Conservation (phyloP, 2,888 invertebrate species). For the Trichogramma dendrolimi region DNA sequence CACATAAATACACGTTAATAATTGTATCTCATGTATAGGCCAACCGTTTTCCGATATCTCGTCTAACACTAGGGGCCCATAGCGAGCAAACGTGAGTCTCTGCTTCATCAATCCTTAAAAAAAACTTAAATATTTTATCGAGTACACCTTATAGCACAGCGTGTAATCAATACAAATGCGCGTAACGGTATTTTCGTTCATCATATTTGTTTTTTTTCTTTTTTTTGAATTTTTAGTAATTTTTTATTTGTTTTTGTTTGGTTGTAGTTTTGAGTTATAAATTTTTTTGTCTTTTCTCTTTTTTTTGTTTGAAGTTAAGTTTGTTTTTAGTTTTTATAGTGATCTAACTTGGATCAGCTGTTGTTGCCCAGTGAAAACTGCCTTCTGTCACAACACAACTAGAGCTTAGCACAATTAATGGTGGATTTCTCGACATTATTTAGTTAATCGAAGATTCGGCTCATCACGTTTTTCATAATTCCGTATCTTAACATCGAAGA, state of each 20-base stretch:
- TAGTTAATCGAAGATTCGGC: slow-evolving; percentile 36
- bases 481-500: slow-evolving; percentile 20
- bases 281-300: slow-evolving; percentile 51
- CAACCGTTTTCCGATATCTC: slow-evolving; percentile 18
- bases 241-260: slow-evolving; percentile 34
- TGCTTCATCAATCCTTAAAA: slow-evolving; percentile 31
- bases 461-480: slow-evolving; percentile 35
- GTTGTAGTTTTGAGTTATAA: slow-evolving; percentile 23
- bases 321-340: slow-evolving; percentile 55
- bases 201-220: slow-evolving; percentile 48
- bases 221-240: slow-evolving; percentile 48
- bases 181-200: slow-evolving; percentile 29
- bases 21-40: slow-evolving; percentile 14
- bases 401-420: slow-evolving; percentile 46
- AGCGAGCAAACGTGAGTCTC: not conserved
- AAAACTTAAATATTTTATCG: slow-evolving; percentile 18
- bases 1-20: no score
- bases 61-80: not conserved
- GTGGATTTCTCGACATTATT: slow-evolving; percentile 42
- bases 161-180: slow-evolving; percentile 41
- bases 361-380: slow-evolving; percentile 69
- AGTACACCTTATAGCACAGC: slow-evolving; percentile 12
- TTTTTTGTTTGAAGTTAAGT: slow-evolving; percentile 43
- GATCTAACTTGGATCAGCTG: slow-evolving; percentile 61
- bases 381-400: slow-evolving; percentile 60